Evolutionary conservation across 64 coral and sea anemone species (phyloP), one percentile per base, ranked within the genome.

Genomic region (Stichodactyla helianthus): DNA sequence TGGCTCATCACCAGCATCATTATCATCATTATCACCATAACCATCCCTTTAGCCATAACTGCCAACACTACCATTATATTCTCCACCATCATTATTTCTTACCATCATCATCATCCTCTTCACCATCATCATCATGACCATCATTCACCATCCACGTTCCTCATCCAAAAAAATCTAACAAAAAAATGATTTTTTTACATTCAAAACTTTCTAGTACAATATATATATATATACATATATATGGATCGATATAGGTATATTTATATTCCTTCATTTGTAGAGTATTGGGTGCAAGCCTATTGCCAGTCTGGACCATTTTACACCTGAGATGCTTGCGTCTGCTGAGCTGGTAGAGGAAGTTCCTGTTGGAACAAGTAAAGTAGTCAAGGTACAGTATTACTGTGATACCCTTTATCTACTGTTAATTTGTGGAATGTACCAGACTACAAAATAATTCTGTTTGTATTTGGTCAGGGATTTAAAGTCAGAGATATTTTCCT

Each of bases 231-330:
- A n/a, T n/a, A n/a, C n/a, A n/a, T n/a, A n/a, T n/a, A n/a, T n/a
- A n/a, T n/a, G n/a, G n/a, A n/a, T n/a, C n/a, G n/a, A n/a, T n/a
- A n/a, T n/a, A n/a, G n/a, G n/a, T n/a, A n/a, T n/a, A 65, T 71
- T 4, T 71, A 7, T 44, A 56, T 60, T 31, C 0, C n/a, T 56
- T 89, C 4, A 71, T 13, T 0, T 87, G n/a, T 51, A 99, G 97
- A 99, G 97, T 78, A 92, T 99, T 57, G 97, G 97, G 16, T 99
- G 97, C 51, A 94, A 91, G 82, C 97, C 97, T n/a, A 92, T 94
- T 70, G 97, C 97, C 22, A 99, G 97, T 89, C 70, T 99, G 35
- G 97, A 99, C 62, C 97, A 99, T 79, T 99, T 99, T n/a, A 99
- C 85, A 51, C 93, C 97, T n/a, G 97, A 99, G 44, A 94, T 99